Evolutionary conservation across 2,113 vertebrate species (phyloP).

Genomic region (Brienomyrus longianalis): DNA sequence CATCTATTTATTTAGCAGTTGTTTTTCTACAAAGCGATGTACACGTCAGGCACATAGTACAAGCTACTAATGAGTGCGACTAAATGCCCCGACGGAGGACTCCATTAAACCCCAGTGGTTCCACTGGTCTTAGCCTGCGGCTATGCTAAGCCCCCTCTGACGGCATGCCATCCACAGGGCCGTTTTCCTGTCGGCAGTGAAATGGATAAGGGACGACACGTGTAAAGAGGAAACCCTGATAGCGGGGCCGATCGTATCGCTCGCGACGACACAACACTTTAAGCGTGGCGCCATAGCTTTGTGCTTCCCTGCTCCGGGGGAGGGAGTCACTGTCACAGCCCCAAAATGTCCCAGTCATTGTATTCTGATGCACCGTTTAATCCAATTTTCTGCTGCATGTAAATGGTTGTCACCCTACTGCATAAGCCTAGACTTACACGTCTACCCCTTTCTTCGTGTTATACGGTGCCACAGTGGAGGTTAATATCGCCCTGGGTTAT

Average conservation of each 20-base stretch:
- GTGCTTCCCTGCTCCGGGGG: conserved; percentile 41
- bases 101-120: neutral
- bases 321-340: conserved; percentile 36
- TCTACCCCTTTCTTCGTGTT: conserved; percentile 47
- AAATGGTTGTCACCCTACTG: conserved; percentile 55
- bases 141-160: conserved; percentile 19
- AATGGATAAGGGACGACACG: conserved; percentile 63
- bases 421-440: conserved; percentile 46
- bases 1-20: neutral
- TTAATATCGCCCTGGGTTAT: conserved; percentile 44
- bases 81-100: neutral
- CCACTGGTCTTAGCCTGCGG: neutral
- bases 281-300: conserved; percentile 23
- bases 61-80: neutral
- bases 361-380: conserved; percentile 68
- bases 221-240: conserved; percentile 48
- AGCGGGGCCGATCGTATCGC: conserved; percentile 61
- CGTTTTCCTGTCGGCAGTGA: conserved; percentile 43
- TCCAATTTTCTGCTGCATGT: conserved; percentile 70
- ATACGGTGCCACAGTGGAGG: conserved; percentile 37
- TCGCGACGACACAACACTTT: conserved; percentile 43
- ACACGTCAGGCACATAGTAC: neutral
- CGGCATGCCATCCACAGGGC: conserved; percentile 22
- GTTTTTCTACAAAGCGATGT: neutral
- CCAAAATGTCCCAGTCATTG: conserved; percentile 54